Conservation (phyloP, 2,113 vertebrate species). For the Sceloporus tristichus region DNA sequence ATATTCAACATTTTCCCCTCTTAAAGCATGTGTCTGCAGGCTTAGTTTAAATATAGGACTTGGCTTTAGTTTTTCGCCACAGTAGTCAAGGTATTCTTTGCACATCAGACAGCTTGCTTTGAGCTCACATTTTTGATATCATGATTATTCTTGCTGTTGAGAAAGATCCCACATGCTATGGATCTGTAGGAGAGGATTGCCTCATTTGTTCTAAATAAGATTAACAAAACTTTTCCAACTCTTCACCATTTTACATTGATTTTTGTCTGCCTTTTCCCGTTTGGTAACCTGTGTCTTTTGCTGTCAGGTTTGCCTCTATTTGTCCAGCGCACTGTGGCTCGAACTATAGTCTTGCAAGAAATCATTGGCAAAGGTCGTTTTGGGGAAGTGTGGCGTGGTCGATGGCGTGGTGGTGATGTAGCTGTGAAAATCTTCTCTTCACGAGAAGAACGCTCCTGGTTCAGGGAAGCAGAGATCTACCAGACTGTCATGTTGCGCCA, state of each 20-base stretch:
- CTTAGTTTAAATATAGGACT: not conserved
- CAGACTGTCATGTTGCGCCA: conserved; percentile 98
- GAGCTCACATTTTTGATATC: not conserved
- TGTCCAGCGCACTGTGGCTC: conserved; percentile 94
- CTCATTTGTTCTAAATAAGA: not conserved
- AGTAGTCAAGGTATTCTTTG: not conserved
- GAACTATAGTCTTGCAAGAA: conserved; percentile 97
- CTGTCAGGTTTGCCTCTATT: conserved; percentile 91
- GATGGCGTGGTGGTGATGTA: conserved; percentile 95
- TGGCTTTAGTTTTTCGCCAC: not conserved
- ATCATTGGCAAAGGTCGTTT: conserved; percentile 98
- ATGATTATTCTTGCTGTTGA: not conserved
- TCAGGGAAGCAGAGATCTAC: conserved; percentile 97
- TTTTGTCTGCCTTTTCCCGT: not conserved
- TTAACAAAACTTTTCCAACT: not conserved
- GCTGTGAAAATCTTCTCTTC: conserved; percentile 99
- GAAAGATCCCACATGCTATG: not conserved
- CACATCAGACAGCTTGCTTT: not conserved
- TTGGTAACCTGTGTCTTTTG: conserved; percentile 1
- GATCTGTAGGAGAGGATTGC: not conserved
- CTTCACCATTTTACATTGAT: not conserved
- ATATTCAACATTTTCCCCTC: not conserved
- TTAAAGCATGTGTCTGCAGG: not conserved
- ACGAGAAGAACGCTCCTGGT: conserved; percentile 97
- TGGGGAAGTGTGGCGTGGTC: conserved; percentile 96